Evolutionary conservation across 2,888 invertebrate species (phyloP).

Genomic region (Alloscopus bannaensis): DNA sequence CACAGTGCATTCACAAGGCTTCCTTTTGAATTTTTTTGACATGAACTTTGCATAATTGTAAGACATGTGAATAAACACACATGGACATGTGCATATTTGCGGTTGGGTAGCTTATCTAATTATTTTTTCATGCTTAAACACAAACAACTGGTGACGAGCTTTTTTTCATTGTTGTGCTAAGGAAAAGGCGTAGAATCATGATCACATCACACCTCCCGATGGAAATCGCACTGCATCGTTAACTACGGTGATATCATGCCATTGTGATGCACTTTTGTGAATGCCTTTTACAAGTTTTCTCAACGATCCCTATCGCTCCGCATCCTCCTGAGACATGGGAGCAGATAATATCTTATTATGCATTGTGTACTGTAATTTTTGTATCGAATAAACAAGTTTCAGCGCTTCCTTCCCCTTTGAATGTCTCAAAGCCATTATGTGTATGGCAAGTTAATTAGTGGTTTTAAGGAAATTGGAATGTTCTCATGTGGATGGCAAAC

Average conservation of each 20-base stretch:
- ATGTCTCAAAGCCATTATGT: background rate
- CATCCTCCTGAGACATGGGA: background rate
- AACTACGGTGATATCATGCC: background rate
- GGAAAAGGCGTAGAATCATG: too few species aligned
- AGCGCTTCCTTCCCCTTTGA: too few species aligned
- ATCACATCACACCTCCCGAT: background rate
- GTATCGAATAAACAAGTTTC: background rate
- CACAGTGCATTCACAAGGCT: too few species aligned
- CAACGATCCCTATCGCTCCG: too few species aligned
- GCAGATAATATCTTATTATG: background rate
- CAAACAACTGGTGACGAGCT: too few species aligned
- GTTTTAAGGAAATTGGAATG: background rate
- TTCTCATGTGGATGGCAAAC: background rate
- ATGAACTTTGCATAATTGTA: background rate
- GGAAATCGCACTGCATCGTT: background rate
- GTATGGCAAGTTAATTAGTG: background rate
- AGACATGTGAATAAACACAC: background rate
- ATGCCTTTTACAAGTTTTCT: slow-evolving; percentile 2
- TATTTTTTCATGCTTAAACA: background rate
- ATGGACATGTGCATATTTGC: background rate
- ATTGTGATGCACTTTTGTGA: background rate
- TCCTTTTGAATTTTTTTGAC: slow-evolving; percentile 2
- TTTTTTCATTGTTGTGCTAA: too few species aligned
- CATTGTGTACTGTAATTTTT: background rate
- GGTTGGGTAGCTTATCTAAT: background rate